Base-by-base conservation (phyloP, 1,140 invertebrate species). In the Heliothis virescens region DNA sequence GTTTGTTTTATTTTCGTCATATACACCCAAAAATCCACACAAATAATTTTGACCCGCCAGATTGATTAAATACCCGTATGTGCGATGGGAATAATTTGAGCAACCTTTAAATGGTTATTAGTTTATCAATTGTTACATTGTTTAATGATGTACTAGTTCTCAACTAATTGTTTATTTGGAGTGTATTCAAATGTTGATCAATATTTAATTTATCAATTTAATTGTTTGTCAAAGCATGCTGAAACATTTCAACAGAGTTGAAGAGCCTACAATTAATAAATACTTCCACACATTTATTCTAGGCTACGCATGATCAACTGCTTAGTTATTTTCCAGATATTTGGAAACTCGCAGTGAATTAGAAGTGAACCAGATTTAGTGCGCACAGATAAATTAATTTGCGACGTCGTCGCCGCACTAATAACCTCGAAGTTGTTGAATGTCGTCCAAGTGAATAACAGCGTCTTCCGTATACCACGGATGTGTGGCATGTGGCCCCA, bases 371-470 rank as follows among this genome's bases (percentile, higher is more conserved):
- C 63, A 62, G 71, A 79, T 76, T 72, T 82, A 79, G 41, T 63
- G 41, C 34, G 65, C 50, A 69, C 34, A 78, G 78, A 84, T 81
- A 80, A 83, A 85, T 86, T 83, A 85, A 85, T 86, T 83, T 85
- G 85, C 85, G 82, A 85, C 83, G 74, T 83, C 84, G 76, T 83
- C 85, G 84, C 79, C 82, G 80, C 80, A 83, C 85, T 86, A 87
- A 89, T 89, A 87, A 91, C 86, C 86, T 85, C 85, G 86, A 81
- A 86, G 85, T 87, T 89, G 84, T 91, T 91, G 89, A 92, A 92
- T 85, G 65, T 69, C 86, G 71, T 92, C 89, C 90, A 90, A 92
- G 82, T 87, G 86, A 88, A 91, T 90, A 87, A 87, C 83, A 78
- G 85, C 81, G 83, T 88, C 86, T 91, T 89, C 89, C 87, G 85